A percentile compares a stretch with the other conserved stretches of the same genome.
These are phyloP conservation scores for Lithophane ornitopus DNA, from an alignment of 2,888 invertebrate genomes.

Conservation along the genomic window DNA sequence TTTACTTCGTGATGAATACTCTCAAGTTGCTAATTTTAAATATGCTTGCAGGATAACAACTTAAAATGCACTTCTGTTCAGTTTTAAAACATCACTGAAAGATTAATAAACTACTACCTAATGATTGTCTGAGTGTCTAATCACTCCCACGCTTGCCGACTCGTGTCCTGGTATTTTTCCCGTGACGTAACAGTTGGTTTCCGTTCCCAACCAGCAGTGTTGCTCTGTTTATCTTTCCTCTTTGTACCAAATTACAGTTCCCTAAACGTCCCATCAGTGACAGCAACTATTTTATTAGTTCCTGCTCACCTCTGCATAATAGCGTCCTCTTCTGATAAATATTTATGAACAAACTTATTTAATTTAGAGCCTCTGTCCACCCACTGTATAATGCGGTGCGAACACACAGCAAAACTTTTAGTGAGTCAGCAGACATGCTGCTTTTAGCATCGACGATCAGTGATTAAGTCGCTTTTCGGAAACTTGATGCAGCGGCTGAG, in stretches of 20 bases:
- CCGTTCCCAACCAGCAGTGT: conserved; percentile 9
- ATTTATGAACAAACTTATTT: conserved; percentile 73
- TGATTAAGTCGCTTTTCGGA: conserved; percentile 3
- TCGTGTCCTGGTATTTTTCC: conserved; percentile 2
- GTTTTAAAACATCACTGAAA: not conserved
- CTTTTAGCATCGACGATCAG: not conserved
- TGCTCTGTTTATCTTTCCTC: conserved; percentile 37
- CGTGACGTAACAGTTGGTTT: conserved; percentile 3
- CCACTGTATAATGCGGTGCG: conserved; percentile 58
- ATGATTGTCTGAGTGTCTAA: not conserved
- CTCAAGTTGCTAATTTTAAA: not conserved
- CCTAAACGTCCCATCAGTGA: conserved; percentile 30
- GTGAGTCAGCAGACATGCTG: conserved; percentile 20
- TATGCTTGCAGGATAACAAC: not conserved
- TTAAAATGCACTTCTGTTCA: not conserved
- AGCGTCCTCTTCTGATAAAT: conserved; percentile 64
- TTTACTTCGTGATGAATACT: not conserved
- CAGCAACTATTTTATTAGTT: conserved; percentile 65
- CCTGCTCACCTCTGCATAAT: conserved; percentile 58
- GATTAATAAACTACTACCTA: not conserved
- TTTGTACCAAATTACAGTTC: conserved; percentile 38
- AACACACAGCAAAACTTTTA: conserved; percentile 49
- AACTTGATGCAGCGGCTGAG: not conserved
- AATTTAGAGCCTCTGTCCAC: conserved; percentile 67
- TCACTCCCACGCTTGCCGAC: not conserved